Conservation (phyloP, 2,113 vertebrate species). For the Poecile atricapillus region DNA sequence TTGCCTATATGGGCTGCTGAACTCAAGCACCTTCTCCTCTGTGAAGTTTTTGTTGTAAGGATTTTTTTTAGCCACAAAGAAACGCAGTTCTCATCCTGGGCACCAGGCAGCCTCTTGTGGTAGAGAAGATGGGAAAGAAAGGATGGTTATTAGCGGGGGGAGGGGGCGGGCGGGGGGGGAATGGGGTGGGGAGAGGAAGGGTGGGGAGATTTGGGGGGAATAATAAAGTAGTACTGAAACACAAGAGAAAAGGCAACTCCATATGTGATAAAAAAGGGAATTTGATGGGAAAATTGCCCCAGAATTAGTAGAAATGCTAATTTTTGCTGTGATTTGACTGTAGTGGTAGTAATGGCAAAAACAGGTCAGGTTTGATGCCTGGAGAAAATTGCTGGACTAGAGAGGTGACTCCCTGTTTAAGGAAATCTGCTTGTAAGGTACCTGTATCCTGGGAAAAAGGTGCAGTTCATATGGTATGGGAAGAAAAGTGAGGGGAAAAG, state of each 20-base stretch:
- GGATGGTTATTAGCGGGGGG: not conserved
- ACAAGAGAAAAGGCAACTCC: not conserved
- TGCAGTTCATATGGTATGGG: rapidly evolving
- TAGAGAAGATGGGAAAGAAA: not conserved
- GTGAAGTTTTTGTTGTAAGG: conserved; percentile 13
- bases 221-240: not conserved
- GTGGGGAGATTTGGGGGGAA: not conserved
- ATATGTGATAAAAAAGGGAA: not conserved
- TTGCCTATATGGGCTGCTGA: not conserved
- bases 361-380: not conserved
- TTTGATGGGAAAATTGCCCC: not conserved
- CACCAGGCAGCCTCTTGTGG: not conserved
- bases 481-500: not conserved
- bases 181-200: no score
- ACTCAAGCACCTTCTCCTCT: conserved; percentile 1
- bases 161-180: rapidly evolving
- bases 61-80: conserved; percentile 26
- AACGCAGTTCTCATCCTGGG: not conserved
- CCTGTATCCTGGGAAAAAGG: not conserved
- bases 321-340: not conserved
- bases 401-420: not conserved
- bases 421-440: not conserved
- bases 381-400: not conserved
- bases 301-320: not conserved
- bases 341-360: not conserved